Evolutionary conservation across 2,113 vertebrate genomes (phyloP).

Genomic region (Scytalopus superciliaris): DNA sequence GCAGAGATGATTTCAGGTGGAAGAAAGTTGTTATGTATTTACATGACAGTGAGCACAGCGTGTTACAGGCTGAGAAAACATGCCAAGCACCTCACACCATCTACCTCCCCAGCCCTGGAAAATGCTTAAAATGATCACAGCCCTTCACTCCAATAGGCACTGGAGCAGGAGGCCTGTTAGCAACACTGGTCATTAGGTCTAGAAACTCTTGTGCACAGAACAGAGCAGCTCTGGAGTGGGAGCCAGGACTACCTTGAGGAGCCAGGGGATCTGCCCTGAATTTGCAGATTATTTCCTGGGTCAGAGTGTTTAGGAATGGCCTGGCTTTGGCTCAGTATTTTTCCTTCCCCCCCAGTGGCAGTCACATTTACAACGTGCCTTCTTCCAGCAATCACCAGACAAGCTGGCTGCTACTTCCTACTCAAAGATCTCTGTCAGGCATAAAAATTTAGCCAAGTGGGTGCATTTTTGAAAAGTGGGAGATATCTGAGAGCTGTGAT

Average conservation of each 20-base stretch:
- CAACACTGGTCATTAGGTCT: background rate
- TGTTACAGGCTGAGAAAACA: background rate
- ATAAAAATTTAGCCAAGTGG: background rate
- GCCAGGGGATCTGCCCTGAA: background rate
- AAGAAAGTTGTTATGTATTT: background rate
- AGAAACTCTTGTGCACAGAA: background rate
- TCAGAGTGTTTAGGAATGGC: background rate
- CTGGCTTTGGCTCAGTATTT: background rate
- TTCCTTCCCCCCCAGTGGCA: background rate
- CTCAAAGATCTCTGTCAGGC: background rate
- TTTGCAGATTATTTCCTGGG: background rate
- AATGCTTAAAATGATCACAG: background rate
- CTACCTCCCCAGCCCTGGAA: background rate
- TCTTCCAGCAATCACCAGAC: background rate
- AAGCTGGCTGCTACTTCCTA: background rate
- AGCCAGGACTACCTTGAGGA: background rate
- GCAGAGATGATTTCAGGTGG: background rate
- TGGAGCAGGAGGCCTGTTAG: background rate
- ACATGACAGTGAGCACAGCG: background rate
- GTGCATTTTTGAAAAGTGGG: background rate
- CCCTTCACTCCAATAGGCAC: background rate
- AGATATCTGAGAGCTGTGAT: background rate
- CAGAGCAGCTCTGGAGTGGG: background rate
- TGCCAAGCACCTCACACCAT: accelerated
- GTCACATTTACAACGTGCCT: background rate